Evolutionary conservation across 2,797 vertebrate species (phyloP).

Genomic region (Calcarius lapponicus): DNA sequence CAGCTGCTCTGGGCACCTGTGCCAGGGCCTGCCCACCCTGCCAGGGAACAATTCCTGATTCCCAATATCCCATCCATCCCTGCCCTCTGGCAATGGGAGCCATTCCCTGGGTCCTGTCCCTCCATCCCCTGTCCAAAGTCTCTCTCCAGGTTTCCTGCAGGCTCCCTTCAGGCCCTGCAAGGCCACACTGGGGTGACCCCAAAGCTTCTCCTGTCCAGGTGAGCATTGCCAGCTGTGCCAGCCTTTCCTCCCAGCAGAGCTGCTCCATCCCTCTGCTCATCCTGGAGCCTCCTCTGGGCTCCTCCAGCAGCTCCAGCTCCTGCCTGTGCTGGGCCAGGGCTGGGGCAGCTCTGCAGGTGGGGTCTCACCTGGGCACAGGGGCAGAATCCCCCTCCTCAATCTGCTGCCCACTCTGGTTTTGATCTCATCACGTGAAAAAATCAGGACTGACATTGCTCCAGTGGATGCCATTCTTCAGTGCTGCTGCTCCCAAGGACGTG

Average conservation of each 20-base stretch:
- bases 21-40: too few species aligned
- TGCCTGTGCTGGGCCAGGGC: not conserved
- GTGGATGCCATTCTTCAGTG: not conserved
- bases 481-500: not conserved
- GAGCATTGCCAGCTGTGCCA: too few species aligned
- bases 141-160: rapidly evolving
- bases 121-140: rapidly evolving
- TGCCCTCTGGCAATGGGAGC: not conserved
- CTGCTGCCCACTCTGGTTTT: not conserved
- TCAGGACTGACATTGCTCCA: not conserved
- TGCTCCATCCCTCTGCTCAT: too few species aligned
- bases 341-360: not conserved
- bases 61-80: rapidly evolving
- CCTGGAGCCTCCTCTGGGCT: not conserved
- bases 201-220: not conserved
- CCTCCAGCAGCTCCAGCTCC: not conserved
- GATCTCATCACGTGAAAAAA: not conserved
- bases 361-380: not conserved
- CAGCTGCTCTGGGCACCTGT: too few species aligned
- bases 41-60: too few species aligned
- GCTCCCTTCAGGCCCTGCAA: rapidly evolving
- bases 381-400: not conserved
- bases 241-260: too few species aligned
- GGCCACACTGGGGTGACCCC: rapidly evolving
- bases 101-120: not conserved